A percentile compares a stretch with the other conserved stretches of the same genome.
Evolutionary conservation across 2,888 invertebrate species (phyloP).

Genomic region (Cosmia trapezina): DNA sequence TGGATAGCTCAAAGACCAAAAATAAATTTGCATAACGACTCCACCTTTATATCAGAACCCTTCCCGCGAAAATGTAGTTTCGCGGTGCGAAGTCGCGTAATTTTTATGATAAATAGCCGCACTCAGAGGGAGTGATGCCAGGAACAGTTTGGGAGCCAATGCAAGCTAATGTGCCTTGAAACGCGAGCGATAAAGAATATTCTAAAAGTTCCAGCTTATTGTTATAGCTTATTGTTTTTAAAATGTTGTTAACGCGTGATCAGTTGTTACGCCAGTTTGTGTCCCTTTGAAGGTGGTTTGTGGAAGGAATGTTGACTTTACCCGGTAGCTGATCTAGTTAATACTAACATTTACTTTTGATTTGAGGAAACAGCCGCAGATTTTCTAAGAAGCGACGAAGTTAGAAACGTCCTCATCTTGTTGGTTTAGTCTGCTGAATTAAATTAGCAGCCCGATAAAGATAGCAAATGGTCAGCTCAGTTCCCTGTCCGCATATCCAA

Average conservation of each 20-base stretch:
- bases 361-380: not conserved
- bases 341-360: not conserved
- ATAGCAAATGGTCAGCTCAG: not conserved
- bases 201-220: conserved; percentile 34
- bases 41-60: conserved; percentile 61
- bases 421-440: not conserved
- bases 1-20: conserved; percentile 63
- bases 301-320: not conserved
- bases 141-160: conserved; percentile 43
- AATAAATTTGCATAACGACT: conserved; percentile 71
- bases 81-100: conserved; percentile 67
- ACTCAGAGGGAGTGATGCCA: conserved; percentile 45
- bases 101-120: conserved; percentile 71
- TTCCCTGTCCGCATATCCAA: not conserved
- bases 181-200: conserved; percentile 42
- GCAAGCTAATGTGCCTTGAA: conserved; percentile 45
- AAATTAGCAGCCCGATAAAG: not conserved
- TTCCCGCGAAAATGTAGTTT: conserved; percentile 59
- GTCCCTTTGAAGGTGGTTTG: conserved; percentile 11
- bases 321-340: not conserved
- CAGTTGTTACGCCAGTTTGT: conserved; percentile 19
- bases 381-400: not conserved
- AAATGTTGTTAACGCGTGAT: conserved; percentile 49
- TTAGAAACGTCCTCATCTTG: conserved; percentile 2
- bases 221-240: conserved; percentile 32